Evolutionary conservation across 2,888 invertebrate species (phyloP).

Genomic region (Tetanocera ferruginea): DNA sequence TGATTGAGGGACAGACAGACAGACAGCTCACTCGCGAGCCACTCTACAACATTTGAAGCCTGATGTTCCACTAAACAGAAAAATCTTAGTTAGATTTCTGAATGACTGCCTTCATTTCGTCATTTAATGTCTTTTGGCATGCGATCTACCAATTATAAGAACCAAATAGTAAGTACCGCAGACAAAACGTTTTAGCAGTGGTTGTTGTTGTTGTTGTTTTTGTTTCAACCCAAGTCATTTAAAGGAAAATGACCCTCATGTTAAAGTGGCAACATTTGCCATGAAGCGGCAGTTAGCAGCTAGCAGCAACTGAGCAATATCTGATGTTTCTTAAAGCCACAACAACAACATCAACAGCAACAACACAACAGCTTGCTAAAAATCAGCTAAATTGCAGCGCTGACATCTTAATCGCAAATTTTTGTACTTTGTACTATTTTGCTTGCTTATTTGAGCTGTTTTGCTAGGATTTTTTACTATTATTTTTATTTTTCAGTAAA

Average conservation of each 20-base stretch:
- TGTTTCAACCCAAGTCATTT: background rate
- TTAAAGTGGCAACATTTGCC: conserved; percentile 11
- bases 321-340: background rate
- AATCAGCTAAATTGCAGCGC: background rate
- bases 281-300: background rate
- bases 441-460: background rate
- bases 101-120: conserved; percentile 5
- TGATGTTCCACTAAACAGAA: background rate
- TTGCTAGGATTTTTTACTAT: too few relatives aligned
- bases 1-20: too few relatives aligned
- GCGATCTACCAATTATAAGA: conserved; percentile 21
- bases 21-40: too few relatives aligned
- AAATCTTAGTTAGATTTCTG: too few relatives aligned
- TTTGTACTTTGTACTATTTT: background rate
- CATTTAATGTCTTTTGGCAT: conserved; percentile 28
- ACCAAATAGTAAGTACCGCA: background rate
- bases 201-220: background rate
- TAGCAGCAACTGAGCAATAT: background rate
- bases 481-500: too few relatives aligned
- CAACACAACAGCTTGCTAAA: background rate
- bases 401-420: background rate
- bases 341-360: background rate
- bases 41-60: background rate
- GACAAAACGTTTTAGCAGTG: background rate
- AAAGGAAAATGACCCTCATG: conserved; percentile 31